Base-by-base conservation (phyloP, 2,888 invertebrate genomes). In the Scaeva pyrastri region DNA sequence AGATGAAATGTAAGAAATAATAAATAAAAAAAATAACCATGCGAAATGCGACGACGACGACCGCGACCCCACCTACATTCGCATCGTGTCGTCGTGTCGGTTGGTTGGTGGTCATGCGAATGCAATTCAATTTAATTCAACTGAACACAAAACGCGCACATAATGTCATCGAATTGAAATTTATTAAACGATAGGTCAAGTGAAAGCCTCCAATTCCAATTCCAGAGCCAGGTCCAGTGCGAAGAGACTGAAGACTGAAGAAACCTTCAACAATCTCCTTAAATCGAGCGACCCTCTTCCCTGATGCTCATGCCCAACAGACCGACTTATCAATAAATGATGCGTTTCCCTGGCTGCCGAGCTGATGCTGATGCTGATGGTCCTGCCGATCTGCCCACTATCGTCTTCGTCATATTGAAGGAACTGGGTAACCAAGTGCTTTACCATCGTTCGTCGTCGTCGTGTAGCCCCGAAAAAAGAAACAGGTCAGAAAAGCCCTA, bases 151-250 rank as follows among this genome's bases (percentile, higher is more conserved):
- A 82, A 74, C 77, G 86, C 86, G 64, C 73, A 81, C 74, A 86
- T 78, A 86, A 82, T 86, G 82, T 86, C 86, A 86, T 86, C 86
- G 77, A 45, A 64, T 50, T 7, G 66, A 86, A 78, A 86, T 86
- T 86, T 86, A 82, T 86, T 86, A 86, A 86, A 86, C 77, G 86
- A 86, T 86, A 86, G 86, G 86, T 86, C 86, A 86, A 86, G 86
- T 86, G 86, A 86, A 86, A 86, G 86, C 86, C 85, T 58, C 39
- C 58, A 36, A 39, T 19, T 39, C 19, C 39, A 73, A 56, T 77
- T 45, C 70, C 64, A 62, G 43, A 1, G 62, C 80, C 60, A 23
- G 8, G 5, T 31, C 56, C 55, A 70, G 62, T 43, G 68, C 76
- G 60, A 36, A 19, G 12, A 26, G 23, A 14, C 7, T 64, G n/a